A percentile compares a stretch with the other conserved stretches of the same genome.
phyloP scores from a whole-genome alignment of 2,888 invertebrate genomes.

The Phengaris arion region DNA sequence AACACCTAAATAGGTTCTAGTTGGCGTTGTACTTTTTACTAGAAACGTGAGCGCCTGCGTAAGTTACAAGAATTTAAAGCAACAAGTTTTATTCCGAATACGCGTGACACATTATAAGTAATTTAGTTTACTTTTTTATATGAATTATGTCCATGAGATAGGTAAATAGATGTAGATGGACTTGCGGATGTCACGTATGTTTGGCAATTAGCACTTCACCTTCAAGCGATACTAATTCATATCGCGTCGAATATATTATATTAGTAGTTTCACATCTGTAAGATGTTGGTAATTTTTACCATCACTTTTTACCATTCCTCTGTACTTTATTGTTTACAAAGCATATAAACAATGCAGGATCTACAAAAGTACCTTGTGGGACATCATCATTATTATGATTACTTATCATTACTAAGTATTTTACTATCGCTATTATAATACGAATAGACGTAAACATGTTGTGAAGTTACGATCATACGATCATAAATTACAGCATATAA shows the following conservation, averaged over 20 bases:
- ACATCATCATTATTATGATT: neutral
- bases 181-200: neutral
- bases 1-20: neutral
- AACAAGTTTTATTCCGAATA: neutral
- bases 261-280: neutral
- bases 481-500: neutral
- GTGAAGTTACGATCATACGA: neutral
- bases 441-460: conserved; percentile 5
- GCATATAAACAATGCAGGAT: neutral
- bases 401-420: neutral
- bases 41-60: neutral
- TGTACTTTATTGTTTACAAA: neutral
- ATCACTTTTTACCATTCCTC: neutral
- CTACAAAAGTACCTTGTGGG: neutral
- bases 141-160: neutral
- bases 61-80: neutral
- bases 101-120: conserved; percentile 6
- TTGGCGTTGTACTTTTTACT: neutral
- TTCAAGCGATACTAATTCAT: neutral
- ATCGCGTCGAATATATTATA: neutral
- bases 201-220: conserved; percentile 9
- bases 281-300: neutral
- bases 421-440: neutral
- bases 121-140: neutral
- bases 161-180: neutral